Base-by-base conservation (phyloP, 2,888 invertebrate genomes). In the Tridacna crocea region DNA sequence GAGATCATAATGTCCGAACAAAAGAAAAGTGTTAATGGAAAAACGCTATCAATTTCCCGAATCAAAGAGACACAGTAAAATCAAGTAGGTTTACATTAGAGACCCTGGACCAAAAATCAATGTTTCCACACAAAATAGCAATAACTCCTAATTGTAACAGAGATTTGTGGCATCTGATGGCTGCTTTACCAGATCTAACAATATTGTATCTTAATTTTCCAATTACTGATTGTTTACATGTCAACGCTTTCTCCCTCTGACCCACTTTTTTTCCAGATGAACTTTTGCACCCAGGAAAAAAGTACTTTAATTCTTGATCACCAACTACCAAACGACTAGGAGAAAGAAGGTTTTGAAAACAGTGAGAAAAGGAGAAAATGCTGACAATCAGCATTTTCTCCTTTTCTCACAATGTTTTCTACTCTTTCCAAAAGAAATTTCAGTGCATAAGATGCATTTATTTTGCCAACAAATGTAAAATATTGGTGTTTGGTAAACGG, bases 31-130 rank as follows among this genome's bases (percentile, higher is more conserved):
- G 70, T 47, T 70, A 70, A 70, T 70, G 70, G 70, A 70, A 70
- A 26, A 51, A 15, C 24, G 70, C 70, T 70, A 70, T 70, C 70
- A 70, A 51, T 47, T 70, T 70, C 48, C n/a, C n/a, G 24, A 66
- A 51, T 70, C 70, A 70, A 70, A 70, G 70, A 70, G 70, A 70
- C 70, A 48, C 66, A 66, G 36, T 24, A n/a, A 70, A 70, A 70
- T 51, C 51, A 70, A 36, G 70, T 47, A n/a, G 48, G 70, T 24
- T 46, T 70, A 51, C 46, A 24, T 70, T 70, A 70, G 70, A 51
- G 51, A 26, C 70, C 70, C 48, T 24, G 19, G 15, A n/a, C 15
- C 36, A 36, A 70, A 70, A 70, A 70, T 70, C 70, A 70, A 70
- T 70, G 70, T 70, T 12, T 13, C 51, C 70, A 70, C 70, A 51